Percentiles rank a stretch among this genome's conserved stretches.
phyloP scores from a whole-genome alignment of 2,888 invertebrate genomes.

The Falcaria lacertinaria region DNA sequence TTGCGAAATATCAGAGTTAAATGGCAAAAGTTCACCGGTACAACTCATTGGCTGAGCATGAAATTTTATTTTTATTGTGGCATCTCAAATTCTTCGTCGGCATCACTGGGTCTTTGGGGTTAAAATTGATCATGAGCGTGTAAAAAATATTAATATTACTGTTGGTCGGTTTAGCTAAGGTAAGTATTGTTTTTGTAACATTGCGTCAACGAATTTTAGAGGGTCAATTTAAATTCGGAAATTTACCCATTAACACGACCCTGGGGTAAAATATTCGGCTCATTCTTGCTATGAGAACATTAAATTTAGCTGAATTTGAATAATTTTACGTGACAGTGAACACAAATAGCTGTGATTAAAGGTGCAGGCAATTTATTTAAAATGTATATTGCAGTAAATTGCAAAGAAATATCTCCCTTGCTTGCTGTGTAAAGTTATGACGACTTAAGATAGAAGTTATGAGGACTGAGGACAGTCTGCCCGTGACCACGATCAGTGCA shows the following conservation, averaged over 20 bases:
- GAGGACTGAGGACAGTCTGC: too few relatives aligned
- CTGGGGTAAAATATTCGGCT: conserved; percentile 58
- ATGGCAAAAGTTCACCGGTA: conserved; percentile 46
- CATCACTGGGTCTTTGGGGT: conserved; percentile 14
- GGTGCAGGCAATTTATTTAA: conserved; percentile 28
- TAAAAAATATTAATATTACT: conserved; percentile 38
- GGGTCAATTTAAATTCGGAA: conserved; percentile 59
- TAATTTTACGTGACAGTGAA: conserved; percentile 68
- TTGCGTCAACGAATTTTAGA: conserved; percentile 55
- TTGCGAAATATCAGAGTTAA: conserved; percentile 44
- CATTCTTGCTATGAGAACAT: conserved; percentile 63
- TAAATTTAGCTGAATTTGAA: conserved; percentile 70
- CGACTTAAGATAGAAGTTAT: too few relatives aligned
- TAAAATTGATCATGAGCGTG: conserved; percentile 32
- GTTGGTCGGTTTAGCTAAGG: conserved; percentile 49
- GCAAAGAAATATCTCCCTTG: neutral
- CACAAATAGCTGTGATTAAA: conserved; percentile 69
- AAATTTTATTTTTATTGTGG: conserved; percentile 33
- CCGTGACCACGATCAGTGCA: too few relatives aligned
- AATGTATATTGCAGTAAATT: neutral
- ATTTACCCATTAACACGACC: conserved; percentile 61
- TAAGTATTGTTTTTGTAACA: conserved; percentile 64
- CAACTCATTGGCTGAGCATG: conserved; percentile 29
- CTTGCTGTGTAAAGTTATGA: too few relatives aligned
- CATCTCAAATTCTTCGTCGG: conserved; percentile 18